Conservation (phyloP, 2,888 invertebrate genomes). For the Polylopha cassiicola region DNA sequence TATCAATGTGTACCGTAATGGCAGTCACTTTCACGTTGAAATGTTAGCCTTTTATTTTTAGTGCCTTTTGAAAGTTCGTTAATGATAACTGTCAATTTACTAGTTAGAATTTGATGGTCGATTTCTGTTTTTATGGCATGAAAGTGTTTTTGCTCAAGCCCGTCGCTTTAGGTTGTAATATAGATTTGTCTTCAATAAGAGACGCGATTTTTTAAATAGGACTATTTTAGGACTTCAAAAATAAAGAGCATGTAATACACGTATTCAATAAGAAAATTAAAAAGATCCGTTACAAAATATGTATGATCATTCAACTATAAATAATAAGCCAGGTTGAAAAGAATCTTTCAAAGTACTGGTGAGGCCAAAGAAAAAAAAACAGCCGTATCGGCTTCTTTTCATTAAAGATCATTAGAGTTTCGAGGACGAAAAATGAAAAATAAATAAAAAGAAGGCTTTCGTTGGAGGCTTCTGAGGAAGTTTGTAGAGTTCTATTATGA, state of each 20-base stretch:
- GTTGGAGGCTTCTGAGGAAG: constrained; percentile 42
- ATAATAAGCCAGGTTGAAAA: constrained; percentile 51
- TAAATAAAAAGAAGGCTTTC: constrained; percentile 49
- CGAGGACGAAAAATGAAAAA: constrained; percentile 60
- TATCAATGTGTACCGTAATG: constrained; percentile 27
- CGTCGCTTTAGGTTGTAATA: no score
- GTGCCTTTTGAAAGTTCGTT: constrained; percentile 16
- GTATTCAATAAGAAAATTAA: background rate
- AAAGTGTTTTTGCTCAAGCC: no score
- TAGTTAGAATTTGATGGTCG: background rate
- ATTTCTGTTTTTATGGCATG: no score
- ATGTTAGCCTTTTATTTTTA: constrained; percentile 20
- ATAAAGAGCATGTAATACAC: no score
- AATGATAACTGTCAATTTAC: constrained; percentile 15
- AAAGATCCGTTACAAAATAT: constrained; percentile 26
- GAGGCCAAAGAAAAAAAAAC: constrained; percentile 36
- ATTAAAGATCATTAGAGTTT: constrained; percentile 71
- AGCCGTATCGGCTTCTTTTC: constrained; percentile 61
- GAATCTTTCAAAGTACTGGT: constrained; percentile 38
- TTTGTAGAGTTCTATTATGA: constrained; percentile 31
- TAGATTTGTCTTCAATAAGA: no score
- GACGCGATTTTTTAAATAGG: no score
- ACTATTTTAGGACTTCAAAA: no score
- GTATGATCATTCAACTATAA: constrained; percentile 42
- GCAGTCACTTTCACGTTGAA: constrained; percentile 22